Base-by-base conservation (phyloP, 2,888 invertebrate genomes). In the Apamea crenata region DNA sequence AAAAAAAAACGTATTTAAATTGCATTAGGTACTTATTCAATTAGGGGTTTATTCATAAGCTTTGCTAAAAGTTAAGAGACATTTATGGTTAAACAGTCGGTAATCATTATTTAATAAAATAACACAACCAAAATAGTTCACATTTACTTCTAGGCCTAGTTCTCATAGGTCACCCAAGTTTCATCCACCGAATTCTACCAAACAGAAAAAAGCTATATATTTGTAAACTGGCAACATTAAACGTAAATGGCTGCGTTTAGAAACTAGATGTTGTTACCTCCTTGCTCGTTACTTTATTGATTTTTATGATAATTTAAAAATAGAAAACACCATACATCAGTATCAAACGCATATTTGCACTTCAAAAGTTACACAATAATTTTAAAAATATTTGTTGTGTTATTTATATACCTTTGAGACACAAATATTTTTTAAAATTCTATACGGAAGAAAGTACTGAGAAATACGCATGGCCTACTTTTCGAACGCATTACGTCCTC, bases 401-500 rank as follows among this genome's bases (percentile, higher is more conserved):
- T 84, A 80, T 79, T 84, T 88, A 36, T 78, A 83, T 78, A 83
- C 76, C 78, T 84, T 87, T 88, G 82, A 82, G 78, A 87, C 87
- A 77, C 78, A 81, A 85, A 85, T 87, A 83, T 88, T 88, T 89
- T 83, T 80, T 82, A 44, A 83, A 84, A 89, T 84, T 83, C 74
- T 84, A 81, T 84, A 86, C 81, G 50, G 82, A 87, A 85, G 86
- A 88, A 86, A 89, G 88, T 85, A 85, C 59, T 67, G 76, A 89
- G 69, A 80, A 78, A 71, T 63, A 81, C 77, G 85, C 86, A 87
- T 91, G 87, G 85, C 85, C 87, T 86, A 87, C 83, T 90, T 93
- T 93, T 90, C 79, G 93, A 93, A 93, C 93, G 92, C 85, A 88
- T 81, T 79, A 89, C 80, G 83, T 91, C 91, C 91, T 92, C 91